Conservation (phyloP, 2,113 vertebrate genomes). For the Cyprinodon brontotheroides region DNA sequence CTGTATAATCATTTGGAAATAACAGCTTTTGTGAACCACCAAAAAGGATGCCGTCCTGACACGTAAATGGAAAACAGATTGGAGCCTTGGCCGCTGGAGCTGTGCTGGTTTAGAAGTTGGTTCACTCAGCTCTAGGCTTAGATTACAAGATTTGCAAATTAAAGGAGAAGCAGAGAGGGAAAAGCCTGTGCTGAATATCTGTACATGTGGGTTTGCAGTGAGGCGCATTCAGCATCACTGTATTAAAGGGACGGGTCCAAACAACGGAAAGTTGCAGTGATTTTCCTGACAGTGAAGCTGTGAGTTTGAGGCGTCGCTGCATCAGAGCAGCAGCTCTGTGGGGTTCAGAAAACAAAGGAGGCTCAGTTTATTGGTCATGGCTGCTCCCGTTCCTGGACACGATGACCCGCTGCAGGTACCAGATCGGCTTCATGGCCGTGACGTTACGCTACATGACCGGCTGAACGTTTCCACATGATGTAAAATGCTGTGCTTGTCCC, state of each 20-base stretch:
- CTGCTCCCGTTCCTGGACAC: constrained; percentile 56
- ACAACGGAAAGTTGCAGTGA: constrained; percentile 77
- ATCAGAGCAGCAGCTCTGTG: constrained; percentile 53
- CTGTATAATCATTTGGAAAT: constrained; percentile 91
- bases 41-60: constrained; percentile 92
- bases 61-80: constrained; percentile 97
- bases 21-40: constrained; percentile 88
- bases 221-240: constrained; percentile 74
- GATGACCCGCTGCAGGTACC: constrained; percentile 15
- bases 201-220: constrained; percentile 78
- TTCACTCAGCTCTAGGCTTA: constrained; percentile 91
- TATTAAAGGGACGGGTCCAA: constrained; percentile 81
- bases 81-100: constrained; percentile 85
- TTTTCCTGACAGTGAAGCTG: constrained; percentile 73
- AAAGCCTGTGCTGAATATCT: constrained; percentile 83
- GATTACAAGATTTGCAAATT: constrained; percentile 98
- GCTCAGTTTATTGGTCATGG: constrained; percentile 47
- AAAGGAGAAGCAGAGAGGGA: constrained; percentile 85
- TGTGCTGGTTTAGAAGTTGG: constrained; percentile 86
- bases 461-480: too few relatives aligned
- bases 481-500: too few relatives aligned
- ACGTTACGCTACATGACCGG: too few relatives aligned
- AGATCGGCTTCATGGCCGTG: too few relatives aligned
- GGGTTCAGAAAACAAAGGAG: constrained; percentile 64
- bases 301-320: constrained; percentile 47